Conservation (phyloP, 2,113 vertebrate species). For the Laterallus jamaicensis region DNA sequence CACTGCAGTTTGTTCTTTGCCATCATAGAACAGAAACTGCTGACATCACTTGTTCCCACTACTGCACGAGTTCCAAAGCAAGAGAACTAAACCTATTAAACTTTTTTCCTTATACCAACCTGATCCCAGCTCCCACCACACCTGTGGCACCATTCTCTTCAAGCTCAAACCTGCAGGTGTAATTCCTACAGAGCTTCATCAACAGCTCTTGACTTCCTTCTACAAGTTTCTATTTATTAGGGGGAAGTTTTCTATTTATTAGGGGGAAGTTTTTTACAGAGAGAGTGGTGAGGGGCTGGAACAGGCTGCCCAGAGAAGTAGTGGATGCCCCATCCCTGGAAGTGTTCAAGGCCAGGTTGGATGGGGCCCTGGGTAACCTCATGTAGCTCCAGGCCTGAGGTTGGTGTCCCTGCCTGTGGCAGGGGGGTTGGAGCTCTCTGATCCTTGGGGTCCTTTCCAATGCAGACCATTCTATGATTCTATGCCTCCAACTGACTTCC, state of each 20-base stretch:
- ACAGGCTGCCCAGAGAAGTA: no score
- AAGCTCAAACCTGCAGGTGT: not conserved
- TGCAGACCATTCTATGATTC: no score
- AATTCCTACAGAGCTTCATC: not conserved
- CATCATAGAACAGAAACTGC: rapidly evolving
- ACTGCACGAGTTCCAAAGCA: not conserved
- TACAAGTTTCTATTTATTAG: not conserved
- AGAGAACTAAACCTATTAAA: not conserved
- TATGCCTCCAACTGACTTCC: not conserved
- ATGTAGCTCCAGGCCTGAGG: no score
- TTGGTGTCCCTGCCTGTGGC: no score
- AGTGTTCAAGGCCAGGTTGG: no score
- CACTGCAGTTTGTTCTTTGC: not conserved
- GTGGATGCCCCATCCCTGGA: no score
- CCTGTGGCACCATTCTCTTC: not conserved
- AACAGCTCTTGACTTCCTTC: not conserved
- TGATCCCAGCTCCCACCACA: not conserved
- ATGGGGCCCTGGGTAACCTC: no score
- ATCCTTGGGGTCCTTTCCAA: no score
- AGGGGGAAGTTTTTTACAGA: no score
- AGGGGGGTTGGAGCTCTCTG: no score
- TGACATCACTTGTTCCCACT: not conserved
- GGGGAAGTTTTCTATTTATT: no score
- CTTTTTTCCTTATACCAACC: not conserved
- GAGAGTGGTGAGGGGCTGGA: no score